Evolutionary conservation across 1,140 invertebrate genomes (phyloP), one percentile per base, ranked within the genome.

Genomic region (Drosophila chauvacae): DNA sequence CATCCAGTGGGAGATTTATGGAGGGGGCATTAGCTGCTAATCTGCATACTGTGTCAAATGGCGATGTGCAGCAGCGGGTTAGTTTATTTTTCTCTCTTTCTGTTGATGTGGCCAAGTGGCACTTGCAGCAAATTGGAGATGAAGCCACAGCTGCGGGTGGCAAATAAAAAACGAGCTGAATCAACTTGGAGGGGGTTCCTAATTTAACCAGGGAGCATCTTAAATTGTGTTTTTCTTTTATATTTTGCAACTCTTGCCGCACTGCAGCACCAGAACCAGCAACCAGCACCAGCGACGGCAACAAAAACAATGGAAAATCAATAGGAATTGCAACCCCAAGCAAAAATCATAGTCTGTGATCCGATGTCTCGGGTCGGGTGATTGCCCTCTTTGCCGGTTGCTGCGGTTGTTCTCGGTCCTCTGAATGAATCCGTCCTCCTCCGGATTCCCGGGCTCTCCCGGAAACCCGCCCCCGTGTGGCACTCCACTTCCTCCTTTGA

Each of bases 41-140:
- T 90, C 86, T 90, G 86, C 86, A 85, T 90, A 81, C 77, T 90
- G 84, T 84, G 81, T 81, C 81, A 84, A 84, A 84, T 77, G 77
- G 62, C 48, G 60, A 74, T 74, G 63, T 73, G 68, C 80, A 62
- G 68, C 80, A 62, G 41, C 47, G 61, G 51, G 68, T 30, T 64
- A 73, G 61, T 81, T 69, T 81, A 70, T 86, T 84, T 70, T 66
- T 7, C n/a, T 41, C 28, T 44, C 62, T 68, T 80, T 69, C 80
- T 82, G 68, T 69, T 79, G 28, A 18, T 35, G 71, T 23, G 23
- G n/a, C 63, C 81, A 80, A 83, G 81, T 76, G 83, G 55, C 75
- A 87, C 83, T 87, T 88, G 83, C 77, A 87, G 63, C 83, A 87
- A 87, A 87, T 87, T 87, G 83, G 58, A 75, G 56, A 44, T 51